Evolutionary conservation across 2,113 vertebrate genomes (phyloP).

Genomic region (Perca flavescens): DNA sequence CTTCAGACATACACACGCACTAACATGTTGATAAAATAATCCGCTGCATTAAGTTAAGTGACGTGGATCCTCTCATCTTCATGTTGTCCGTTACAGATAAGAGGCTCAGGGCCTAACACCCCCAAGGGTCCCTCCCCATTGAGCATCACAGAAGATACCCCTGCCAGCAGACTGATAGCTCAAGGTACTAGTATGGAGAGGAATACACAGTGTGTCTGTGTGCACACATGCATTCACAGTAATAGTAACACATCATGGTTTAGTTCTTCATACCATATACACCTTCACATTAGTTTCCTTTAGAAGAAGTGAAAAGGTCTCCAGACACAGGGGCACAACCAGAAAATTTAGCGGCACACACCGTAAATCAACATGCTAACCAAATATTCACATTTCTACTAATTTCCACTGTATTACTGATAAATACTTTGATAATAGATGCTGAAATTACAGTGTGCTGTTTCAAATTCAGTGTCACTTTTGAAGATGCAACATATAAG

Average conservation of each 20-base stretch:
- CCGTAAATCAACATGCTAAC: no score
- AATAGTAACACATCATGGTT: slow-evolving; percentile 11
- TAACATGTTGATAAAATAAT: slow-evolving; percentile 11
- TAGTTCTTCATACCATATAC: slow-evolving; percentile 25
- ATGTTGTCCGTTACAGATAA: slow-evolving; percentile 79
- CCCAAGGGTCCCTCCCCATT: slow-evolving; percentile 48
- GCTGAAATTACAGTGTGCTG: no score
- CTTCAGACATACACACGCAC: background rate
- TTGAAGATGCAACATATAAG: no score
- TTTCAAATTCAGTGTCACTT: no score
- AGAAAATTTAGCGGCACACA: no score
- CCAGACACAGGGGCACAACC: no score
- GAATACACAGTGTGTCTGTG: background rate
- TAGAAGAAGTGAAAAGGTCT: background rate
- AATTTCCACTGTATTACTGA: no score
- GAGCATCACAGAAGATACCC: slow-evolving; percentile 74
- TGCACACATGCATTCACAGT: background rate
- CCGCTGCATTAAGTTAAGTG: slow-evolving; percentile 1
- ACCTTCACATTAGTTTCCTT: slow-evolving; percentile 26
- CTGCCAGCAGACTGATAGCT: slow-evolving; percentile 83
- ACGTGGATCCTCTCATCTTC: slow-evolving; percentile 10
- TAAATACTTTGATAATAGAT: no score
- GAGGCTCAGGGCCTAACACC: slow-evolving; percentile 71
- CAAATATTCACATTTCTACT: no score
- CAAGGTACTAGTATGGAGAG: slow-evolving; percentile 83